Evolutionary conservation across 2,113 vertebrate species (phyloP).

Genomic region (Bubo blakistoni): DNA sequence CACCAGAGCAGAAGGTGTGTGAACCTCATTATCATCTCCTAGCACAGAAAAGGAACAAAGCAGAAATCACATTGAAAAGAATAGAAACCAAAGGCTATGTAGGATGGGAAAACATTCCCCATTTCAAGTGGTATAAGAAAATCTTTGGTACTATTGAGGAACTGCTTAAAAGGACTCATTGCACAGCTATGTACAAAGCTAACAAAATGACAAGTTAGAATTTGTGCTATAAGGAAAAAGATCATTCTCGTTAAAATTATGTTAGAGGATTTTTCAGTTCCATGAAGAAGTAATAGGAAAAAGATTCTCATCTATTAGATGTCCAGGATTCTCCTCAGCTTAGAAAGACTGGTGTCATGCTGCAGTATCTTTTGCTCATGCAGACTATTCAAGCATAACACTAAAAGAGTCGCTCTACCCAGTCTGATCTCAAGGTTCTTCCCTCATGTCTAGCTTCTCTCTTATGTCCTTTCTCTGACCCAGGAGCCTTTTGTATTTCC

Average conservation of each 20-base stretch:
- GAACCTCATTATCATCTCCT: constrained; percentile 21
- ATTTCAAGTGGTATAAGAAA: not conserved
- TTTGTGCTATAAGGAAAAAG: not conserved
- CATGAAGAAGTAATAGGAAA: not conserved
- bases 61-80: not conserved
- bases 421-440: not conserved
- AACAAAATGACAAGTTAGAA: not conserved
- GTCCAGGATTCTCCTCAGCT: not conserved
- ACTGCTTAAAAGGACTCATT: not conserved
- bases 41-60: constrained; percentile 41
- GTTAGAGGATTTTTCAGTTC: not conserved
- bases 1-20: constrained; percentile 37
- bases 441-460: not conserved
- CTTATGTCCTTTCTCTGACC: not conserved
- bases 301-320: not conserved
- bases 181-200: not conserved
- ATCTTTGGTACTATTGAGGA: not conserved
- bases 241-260: not conserved
- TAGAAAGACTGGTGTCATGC: not conserved
- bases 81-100: not conserved
- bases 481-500: not conserved
- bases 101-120: not conserved
- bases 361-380: not conserved
- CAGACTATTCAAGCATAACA: not conserved
- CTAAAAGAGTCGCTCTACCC: not conserved